Conservation (phyloP, 2,113 vertebrate genomes). For the Laterallus jamaicensis region DNA sequence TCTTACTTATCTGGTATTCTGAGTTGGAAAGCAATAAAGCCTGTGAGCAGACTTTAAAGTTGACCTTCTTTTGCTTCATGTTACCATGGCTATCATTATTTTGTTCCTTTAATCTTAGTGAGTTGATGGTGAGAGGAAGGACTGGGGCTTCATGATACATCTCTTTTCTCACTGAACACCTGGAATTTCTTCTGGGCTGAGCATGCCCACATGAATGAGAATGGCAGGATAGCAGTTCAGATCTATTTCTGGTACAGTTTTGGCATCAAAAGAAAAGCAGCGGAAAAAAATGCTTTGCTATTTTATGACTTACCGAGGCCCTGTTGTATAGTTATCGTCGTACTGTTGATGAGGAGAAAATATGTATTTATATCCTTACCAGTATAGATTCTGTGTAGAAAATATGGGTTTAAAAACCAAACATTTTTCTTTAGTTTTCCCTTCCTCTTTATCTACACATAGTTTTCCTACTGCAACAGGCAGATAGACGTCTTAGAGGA, state of each 20-base stretch:
- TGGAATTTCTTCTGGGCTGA: background rate
- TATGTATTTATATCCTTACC: background rate
- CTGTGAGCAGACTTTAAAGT: background rate
- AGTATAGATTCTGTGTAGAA: background rate
- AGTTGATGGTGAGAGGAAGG: background rate
- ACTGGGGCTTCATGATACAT: background rate
- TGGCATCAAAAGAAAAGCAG: background rate
- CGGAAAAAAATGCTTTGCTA: accelerated
- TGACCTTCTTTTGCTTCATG: background rate
- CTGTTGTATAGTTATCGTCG: background rate
- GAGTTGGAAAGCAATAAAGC: background rate
- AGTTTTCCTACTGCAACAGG: background rate
- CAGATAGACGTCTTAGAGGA: background rate
- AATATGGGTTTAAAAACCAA: background rate
- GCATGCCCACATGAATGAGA: background rate
- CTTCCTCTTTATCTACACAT: background rate
- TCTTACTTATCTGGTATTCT: background rate
- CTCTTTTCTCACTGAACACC: background rate
- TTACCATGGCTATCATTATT: background rate
- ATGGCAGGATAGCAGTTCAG: background rate
- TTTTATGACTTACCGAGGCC: background rate
- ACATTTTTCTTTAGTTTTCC: background rate
- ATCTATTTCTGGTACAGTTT: background rate
- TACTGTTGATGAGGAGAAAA: background rate
- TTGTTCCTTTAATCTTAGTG: slow-evolving; percentile 22